Conservation (phyloP, 2,888 invertebrate genomes). For the Chrysodeixis includens region DNA sequence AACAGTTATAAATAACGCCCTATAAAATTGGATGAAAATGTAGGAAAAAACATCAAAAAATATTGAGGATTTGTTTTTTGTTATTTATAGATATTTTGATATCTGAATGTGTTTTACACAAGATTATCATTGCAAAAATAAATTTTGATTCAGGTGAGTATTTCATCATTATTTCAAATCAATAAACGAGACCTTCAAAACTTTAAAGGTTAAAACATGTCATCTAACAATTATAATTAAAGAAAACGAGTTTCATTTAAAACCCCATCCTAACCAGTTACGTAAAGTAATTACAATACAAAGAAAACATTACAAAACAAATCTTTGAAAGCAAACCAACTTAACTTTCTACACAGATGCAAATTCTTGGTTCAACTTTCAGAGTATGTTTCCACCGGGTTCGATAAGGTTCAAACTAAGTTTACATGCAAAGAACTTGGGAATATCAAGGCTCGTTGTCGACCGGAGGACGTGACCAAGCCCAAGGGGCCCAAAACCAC, state of each 20-base stretch:
- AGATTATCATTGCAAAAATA: no score
- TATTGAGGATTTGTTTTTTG: constrained; percentile 6
- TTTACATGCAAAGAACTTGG: constrained; percentile 64
- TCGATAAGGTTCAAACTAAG: constrained; percentile 55
- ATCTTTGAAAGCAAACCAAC: constrained; percentile 13
- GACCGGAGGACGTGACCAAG: constrained; percentile 61
- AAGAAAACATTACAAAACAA: constrained; percentile 13
- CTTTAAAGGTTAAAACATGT: neutral
- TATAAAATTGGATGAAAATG: constrained; percentile 50
- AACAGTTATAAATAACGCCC: constrained; percentile 57
- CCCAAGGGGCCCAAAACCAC: constrained; percentile 11
- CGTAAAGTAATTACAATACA: neutral
- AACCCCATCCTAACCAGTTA: neutral
- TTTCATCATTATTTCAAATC: no score
- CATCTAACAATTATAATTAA: neutral
- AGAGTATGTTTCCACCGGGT: constrained; percentile 54
- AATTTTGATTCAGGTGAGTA: no score
- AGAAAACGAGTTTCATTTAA: neutral
- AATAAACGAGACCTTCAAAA: neutral
- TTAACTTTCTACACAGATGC: constrained; percentile 29
- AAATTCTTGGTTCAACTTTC: constrained; percentile 55
- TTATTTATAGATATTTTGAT: neutral
- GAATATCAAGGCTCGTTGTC: constrained; percentile 56
- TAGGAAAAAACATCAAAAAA: constrained; percentile 28
- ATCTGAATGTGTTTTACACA: neutral